phyloP scores from a whole-genome alignment of 2,888 invertebrate genomes.

The Brenthis ino region DNA sequence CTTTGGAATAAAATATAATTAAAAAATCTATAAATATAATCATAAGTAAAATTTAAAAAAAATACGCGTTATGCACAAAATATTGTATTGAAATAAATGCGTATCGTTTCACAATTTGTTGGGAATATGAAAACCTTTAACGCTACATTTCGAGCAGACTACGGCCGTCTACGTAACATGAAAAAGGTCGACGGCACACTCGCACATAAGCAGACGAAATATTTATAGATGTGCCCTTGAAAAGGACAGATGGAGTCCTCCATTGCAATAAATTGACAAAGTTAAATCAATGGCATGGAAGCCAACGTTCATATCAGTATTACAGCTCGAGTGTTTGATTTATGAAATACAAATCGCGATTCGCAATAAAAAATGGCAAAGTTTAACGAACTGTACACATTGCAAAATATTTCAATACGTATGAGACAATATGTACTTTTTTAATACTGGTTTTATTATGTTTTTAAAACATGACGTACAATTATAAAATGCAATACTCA shows the following conservation, averaged over 20 bases:
- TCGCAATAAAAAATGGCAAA: constrained; percentile 5
- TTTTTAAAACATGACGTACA: too few species aligned
- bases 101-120: neutral
- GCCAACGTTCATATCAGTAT: constrained; percentile 3
- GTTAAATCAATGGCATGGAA: constrained; percentile 20
- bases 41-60: too few species aligned
- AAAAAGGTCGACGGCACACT: constrained; percentile 38
- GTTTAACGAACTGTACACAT: constrained; percentile 18
- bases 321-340: constrained; percentile 5
- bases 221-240: constrained; percentile 67
- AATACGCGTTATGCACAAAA: too few species aligned
- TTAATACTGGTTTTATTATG: too few species aligned
- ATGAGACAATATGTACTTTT: neutral
- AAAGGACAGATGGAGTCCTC: constrained; percentile 53
- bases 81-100: too few species aligned
- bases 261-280: constrained; percentile 32
- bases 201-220: constrained; percentile 46
- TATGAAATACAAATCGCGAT: constrained; percentile 8
- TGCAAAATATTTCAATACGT: neutral
- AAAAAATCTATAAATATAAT: too few species aligned
- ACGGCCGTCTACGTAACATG: constrained; percentile 25
- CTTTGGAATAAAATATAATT: too few species aligned
- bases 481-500: too few species aligned
- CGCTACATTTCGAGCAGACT: neutral
- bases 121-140: too few species aligned